Base-by-base conservation (phyloP, 2,888 invertebrate species). In the Galerucella pusilla region DNA sequence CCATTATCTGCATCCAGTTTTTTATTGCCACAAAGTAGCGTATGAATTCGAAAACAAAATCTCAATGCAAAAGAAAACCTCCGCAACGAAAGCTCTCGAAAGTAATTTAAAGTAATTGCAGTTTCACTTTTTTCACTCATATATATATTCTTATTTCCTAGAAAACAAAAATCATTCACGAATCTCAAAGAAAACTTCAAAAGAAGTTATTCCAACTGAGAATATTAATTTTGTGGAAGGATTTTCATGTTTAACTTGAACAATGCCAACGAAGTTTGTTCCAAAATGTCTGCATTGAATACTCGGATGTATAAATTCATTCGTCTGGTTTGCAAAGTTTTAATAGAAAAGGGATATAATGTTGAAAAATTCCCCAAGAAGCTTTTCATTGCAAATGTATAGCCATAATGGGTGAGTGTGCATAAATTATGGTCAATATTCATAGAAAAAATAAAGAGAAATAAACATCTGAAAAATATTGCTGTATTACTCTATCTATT, bases 171-270 rank as follows among this genome's bases (percentile, higher is more conserved):
- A 61, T 61, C n/a, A 11, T 61, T 61, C 12, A 35, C 61, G 61
- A 61, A 6, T 57, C 57, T 57, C 57, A 16, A 16, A 57, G 28
- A 61, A 61, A 61, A 61, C 61, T 61, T 61, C 35, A 61, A 61
- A 61, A 35, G 35, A 61, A 61, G 61, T 61, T 61, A 61, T 61
- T 61, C 28, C 28, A 35, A n/a, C 28, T 61, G 35, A 14, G 61
- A 61, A 61, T 61, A 61, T 61, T 61, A 61, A 61, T 61, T 61
- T 61, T 28, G 61, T 61, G 61, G 61, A 61, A 61, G 61, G 61
- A 61, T 61, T 61, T 61, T 61, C 61, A 61, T 61, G 61, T 35
- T 61, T 61, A 35, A 61, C 28, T 61, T n/a, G 61, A 61, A 61
- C 61, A 61, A 61, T 61, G 61, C 28, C 28, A 35, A 61, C 35